phyloP scores from a whole-genome alignment of 1,140 invertebrate genomes.

The Eumaeus atala region DNA sequence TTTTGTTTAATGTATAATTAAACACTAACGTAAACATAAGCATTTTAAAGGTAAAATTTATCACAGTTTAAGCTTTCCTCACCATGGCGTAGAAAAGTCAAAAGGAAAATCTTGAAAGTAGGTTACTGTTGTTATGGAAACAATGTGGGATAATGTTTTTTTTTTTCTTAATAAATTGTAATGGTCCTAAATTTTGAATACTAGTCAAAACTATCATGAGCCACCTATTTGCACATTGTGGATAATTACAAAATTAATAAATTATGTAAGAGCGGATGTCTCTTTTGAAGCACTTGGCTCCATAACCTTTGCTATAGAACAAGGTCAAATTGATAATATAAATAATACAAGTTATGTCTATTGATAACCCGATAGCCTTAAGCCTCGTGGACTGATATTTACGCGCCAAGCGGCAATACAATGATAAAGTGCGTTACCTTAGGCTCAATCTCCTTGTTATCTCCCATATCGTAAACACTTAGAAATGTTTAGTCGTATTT shows the following conservation, averaged over 20 bases:
- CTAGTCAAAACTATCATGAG: no score
- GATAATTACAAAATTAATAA: not conserved
- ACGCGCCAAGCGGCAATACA: not conserved
- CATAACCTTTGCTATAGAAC: not conserved
- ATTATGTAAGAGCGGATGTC: conserved; percentile 1
- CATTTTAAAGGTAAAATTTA: no score
- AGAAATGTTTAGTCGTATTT: not conserved
- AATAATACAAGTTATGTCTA: not conserved
- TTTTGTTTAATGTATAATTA: no score
- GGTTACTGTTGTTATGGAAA: no score
- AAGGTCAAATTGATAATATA: conserved; percentile 6
- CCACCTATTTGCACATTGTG: no score
- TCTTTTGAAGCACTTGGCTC: not conserved
- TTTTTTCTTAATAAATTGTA: no score
- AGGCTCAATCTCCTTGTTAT: not conserved
- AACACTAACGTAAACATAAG: no score
- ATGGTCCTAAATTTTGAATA: no score
- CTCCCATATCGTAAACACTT: not conserved
- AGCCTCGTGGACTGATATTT: not conserved
- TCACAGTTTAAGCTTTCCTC: no score
- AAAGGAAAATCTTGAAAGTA: no score
- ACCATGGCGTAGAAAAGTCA: no score
- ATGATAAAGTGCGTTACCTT: conserved; percentile 3
- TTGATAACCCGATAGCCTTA: conserved; percentile 3
- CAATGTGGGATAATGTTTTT: no score